Conservation (phyloP, 2,888 invertebrate species). For the Ephialtes manifestator region DNA sequence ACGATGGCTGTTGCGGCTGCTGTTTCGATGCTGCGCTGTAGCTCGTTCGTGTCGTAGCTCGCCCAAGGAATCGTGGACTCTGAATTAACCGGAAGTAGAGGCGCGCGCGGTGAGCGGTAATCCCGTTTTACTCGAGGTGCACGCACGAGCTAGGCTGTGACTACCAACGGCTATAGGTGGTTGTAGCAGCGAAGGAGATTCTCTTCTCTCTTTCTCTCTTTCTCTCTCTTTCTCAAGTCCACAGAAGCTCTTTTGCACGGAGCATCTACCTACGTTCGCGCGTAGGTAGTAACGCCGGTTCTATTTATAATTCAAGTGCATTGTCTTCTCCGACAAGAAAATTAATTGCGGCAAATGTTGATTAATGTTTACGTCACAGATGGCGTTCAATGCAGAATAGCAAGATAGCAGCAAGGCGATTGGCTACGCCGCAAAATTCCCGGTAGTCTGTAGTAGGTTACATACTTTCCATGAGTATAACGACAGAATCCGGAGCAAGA, state of each 20-base stretch:
- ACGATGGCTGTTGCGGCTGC: constrained; percentile 36
- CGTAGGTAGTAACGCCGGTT: constrained; percentile 55
- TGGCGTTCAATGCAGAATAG: not conserved
- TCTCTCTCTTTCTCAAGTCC: constrained; percentile 12
- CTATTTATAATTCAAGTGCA: constrained; percentile 63
- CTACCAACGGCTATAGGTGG: constrained; percentile 17
- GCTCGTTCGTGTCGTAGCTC: constrained; percentile 61
- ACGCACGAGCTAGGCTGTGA: constrained; percentile 57
- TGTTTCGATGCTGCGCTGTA: constrained; percentile 14
- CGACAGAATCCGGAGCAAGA: constrained; percentile 22
- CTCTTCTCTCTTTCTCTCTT: constrained; percentile 27
- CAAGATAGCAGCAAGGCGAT: not conserved
- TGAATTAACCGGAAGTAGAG: constrained; percentile 69
- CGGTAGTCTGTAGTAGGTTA: constrained; percentile 14
- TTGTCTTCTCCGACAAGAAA: constrained; percentile 52
- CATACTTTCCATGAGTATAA: constrained; percentile 27
- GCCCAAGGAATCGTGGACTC: constrained; percentile 62
- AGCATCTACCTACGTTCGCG: constrained; percentile 56
- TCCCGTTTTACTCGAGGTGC: constrained; percentile 65
- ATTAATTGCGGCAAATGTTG: constrained; percentile 45
- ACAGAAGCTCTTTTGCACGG: constrained; percentile 38
- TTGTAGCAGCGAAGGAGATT: constrained; percentile 22
- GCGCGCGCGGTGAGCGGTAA: constrained; percentile 66
- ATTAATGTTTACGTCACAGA: not conserved
- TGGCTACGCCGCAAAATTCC: not conserved